These are phyloP conservation scores for Simalia tracyae DNA, from an alignment of 2,797 vertebrate genomes.

Conservation along the genomic window DNA sequence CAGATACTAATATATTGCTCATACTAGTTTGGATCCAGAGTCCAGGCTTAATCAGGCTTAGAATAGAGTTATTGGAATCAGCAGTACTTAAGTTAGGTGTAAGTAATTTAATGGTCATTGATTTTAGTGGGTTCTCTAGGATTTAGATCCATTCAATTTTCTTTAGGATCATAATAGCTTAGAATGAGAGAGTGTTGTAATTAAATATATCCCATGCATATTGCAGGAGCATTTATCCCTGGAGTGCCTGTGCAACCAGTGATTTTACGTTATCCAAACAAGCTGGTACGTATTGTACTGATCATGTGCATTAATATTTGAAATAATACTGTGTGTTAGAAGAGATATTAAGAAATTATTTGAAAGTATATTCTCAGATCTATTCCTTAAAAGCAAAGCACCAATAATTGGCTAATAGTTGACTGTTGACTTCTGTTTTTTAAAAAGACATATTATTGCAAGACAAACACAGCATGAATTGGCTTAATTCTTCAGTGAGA, in stretches of 20 bases:
- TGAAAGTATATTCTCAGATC: not conserved
- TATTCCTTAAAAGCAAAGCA: not conserved
- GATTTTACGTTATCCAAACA: conserved; percentile 92
- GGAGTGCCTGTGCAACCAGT: conserved; percentile 96
- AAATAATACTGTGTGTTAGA: not conserved
- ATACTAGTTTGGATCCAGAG: not conserved
- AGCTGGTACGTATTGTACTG: conserved; percentile 80
- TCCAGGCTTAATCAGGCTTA: not conserved
- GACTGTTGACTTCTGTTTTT: not conserved
- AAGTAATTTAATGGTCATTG: not conserved
- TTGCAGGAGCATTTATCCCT: conserved; percentile 93
- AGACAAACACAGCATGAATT: not conserved
- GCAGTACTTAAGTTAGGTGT: not conserved
- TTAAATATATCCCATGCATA: conserved; percentile 9
- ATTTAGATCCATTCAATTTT: not conserved
- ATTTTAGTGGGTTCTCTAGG: not conserved
- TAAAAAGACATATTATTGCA: not conserved
- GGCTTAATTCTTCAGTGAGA: not conserved
- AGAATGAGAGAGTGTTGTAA: conserved; percentile 27
- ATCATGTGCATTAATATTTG: not conserved
- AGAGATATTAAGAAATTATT: not conserved
- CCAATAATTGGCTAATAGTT: not conserved
- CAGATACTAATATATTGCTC: not conserved
- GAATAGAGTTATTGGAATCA: not conserved
- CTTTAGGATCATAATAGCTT: not conserved